Percentiles rank a stretch among this genome's conserved stretches.
phyloP scores from a whole-genome alignment of 2,888 invertebrate species.

The Eucriotettix oculatus region DNA sequence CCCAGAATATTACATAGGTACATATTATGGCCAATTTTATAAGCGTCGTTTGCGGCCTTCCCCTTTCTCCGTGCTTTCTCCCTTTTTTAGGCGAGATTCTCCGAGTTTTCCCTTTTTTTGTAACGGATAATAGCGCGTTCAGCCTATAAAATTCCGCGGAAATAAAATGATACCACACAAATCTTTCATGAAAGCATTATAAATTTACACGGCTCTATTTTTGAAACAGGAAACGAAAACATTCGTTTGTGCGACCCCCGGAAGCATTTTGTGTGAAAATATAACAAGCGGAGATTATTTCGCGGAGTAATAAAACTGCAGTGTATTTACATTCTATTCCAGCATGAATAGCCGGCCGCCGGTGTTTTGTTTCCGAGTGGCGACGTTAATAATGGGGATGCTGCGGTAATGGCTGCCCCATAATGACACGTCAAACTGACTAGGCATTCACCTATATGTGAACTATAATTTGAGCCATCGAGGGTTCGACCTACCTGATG shows the following conservation, averaged over 20 bases:
- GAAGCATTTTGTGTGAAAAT: not conserved
- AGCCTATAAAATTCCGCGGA: not conserved
- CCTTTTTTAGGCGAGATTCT: not conserved
- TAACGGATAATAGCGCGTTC: not conserved
- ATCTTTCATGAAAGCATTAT: not conserved
- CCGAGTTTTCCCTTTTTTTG: not conserved
- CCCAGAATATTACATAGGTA: too few species aligned
- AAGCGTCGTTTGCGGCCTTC: too few species aligned
- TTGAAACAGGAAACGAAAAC: not conserved
- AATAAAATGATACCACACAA: not conserved
- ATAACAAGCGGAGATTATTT: not conserved
- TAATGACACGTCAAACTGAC: too few species aligned
- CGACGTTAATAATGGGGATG: not conserved
- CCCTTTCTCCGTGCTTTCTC: not conserved
- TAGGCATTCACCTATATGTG: too few species aligned
- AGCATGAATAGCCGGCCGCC: not conserved
- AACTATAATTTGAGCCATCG: too few species aligned
- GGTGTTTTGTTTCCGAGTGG: not conserved
- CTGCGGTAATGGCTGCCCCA: not conserved
- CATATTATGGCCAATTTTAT: too few species aligned
- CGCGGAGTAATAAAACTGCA: not conserved
- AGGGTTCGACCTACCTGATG: too few species aligned
- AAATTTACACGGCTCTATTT: not conserved
- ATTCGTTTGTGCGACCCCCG: not conserved
- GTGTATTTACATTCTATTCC: not conserved